Conservation (phyloP, 2,113 vertebrate genomes). For the Psilopsiagon aymara region DNA sequence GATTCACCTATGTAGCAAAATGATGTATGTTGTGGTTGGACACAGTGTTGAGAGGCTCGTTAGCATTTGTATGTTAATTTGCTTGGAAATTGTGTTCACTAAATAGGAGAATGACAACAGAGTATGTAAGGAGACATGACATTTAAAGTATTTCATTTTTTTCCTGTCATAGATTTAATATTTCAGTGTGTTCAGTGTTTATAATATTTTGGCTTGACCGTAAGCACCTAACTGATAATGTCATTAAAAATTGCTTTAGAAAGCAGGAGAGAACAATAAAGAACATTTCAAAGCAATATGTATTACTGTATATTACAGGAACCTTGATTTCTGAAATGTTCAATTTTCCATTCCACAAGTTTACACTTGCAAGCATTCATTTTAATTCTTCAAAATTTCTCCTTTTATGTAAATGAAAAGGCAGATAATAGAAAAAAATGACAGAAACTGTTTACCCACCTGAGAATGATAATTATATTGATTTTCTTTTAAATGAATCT, state of each 20-base stretch:
- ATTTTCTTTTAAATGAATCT: not conserved
- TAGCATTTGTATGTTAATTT: not conserved
- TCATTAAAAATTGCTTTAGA: not conserved
- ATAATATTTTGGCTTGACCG: not conserved
- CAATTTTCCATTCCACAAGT: not conserved
- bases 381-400: not conserved
- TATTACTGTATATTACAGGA: not conserved
- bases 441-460: not conserved
- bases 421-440: slow-evolving; percentile 21
- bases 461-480: not conserved
- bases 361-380: not conserved
- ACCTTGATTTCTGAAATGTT: slow-evolving; percentile 9
- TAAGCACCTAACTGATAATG: not conserved
- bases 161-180: not conserved
- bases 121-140: not conserved
- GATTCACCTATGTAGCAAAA: not conserved
- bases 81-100: not conserved
- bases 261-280: not conserved
- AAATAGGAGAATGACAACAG: not conserved
- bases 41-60: not conserved
- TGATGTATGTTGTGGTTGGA: not conserved
- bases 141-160: not conserved
- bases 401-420: slow-evolving; percentile 12
- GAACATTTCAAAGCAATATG: not conserved
- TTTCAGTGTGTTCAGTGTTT: not conserved